These are phyloP conservation scores for Pogonomyrmex californicus DNA, from an alignment of 1,140 invertebrate genomes.

Conservation along the genomic window DNA sequence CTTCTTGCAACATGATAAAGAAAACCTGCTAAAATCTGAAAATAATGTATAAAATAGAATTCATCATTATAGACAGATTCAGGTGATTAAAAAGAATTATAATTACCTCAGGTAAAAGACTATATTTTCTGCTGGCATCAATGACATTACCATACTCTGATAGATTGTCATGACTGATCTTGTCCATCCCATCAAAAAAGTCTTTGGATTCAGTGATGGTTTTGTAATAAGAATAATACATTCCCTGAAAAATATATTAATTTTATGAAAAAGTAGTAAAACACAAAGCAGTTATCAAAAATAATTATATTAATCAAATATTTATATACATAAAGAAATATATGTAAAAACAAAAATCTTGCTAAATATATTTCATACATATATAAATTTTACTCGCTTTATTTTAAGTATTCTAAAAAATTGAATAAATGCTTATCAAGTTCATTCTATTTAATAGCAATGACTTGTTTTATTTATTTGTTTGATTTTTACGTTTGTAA, in stretches of 20 bases:
- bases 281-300: neutral
- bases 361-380: neutral
- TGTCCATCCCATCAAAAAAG: conserved; percentile 89
- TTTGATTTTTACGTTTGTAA: neutral
- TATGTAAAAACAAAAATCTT: neutral
- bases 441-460: neutral
- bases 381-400: neutral
- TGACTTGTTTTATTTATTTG: neutral
- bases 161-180: conserved; percentile 91
- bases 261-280: neutral
- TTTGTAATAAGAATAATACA: conserved; percentile 96
- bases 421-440: neutral
- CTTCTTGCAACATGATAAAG: conserved; percentile 87
- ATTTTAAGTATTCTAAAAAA: neutral
- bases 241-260: conserved; percentile 88
- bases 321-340: neutral
- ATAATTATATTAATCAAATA: neutral
- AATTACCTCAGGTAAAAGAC: conserved; percentile 93
- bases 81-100: neutral
- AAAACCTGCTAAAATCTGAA: conserved; percentile 88
- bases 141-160: conserved; percentile 94
- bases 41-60: conserved; percentile 51
- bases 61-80: neutral
- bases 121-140: conserved; percentile 94
- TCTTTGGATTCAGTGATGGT: conserved; percentile 91